Evolutionary conservation across 2,797 vertebrate genomes (phyloP).

Genomic region (Schizopygopsis malacanthus): DNA sequence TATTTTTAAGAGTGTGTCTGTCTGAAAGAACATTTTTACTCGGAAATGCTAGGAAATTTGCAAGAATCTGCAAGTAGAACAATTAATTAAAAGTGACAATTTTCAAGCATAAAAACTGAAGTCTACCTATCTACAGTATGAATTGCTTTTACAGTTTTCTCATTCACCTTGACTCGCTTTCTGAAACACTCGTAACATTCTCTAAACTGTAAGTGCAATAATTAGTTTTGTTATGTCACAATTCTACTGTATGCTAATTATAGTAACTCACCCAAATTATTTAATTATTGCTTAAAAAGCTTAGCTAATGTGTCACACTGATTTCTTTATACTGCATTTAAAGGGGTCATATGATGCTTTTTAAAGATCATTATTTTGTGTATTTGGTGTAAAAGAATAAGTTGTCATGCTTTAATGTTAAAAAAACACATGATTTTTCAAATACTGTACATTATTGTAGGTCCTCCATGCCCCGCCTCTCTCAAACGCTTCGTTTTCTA

Average conservation of each 20-base stretch:
- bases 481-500: no score
- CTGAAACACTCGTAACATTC: not conserved
- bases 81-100: not conserved
- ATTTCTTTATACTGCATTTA: not conserved
- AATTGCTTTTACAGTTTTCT: not conserved
- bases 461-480: no score
- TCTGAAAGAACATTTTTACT: not conserved
- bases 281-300: not conserved
- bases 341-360: no score
- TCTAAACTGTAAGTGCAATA: not conserved
- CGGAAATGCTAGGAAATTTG: not conserved
- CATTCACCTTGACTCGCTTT: not conserved
- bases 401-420: no score
- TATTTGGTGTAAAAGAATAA: no score
- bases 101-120: not conserved
- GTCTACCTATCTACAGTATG: not conserved
- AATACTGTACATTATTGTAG: no score
- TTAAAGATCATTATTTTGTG: no score
- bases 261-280: not conserved
- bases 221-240: not conserved
- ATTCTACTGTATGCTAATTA: not conserved
- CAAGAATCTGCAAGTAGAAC: not conserved
- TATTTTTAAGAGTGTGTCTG: no score
- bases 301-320: not conserved
- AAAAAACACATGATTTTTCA: no score